These are phyloP conservation scores for Gymnobelideus leadbeateri DNA, from an alignment of 2,113 vertebrate genomes.

Conservation along the genomic window DNA sequence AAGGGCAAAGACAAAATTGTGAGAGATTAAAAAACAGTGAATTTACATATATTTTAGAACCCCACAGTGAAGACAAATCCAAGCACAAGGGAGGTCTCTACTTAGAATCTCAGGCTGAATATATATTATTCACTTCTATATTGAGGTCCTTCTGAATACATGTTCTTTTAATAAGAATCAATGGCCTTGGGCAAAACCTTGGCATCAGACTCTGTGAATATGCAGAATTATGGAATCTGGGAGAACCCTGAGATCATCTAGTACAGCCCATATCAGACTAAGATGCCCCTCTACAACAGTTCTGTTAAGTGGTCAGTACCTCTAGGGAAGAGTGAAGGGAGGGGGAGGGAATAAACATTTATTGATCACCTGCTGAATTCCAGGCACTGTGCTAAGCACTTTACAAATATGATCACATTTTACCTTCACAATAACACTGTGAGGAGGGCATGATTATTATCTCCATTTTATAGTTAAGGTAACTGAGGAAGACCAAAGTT, in stretches of 20 bases:
- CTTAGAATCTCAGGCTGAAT: conserved; percentile 19
- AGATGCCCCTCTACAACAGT: background rate
- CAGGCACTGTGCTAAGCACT: background rate
- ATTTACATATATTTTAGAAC: conserved; percentile 6
- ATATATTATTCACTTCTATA: conserved; percentile 54
- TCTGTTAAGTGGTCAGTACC: background rate
- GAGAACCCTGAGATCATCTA: background rate
- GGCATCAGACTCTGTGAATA: conserved; percentile 3
- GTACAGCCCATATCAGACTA: background rate
- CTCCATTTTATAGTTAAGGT: background rate
- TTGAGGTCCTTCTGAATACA: conserved; percentile 22
- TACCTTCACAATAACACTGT: background rate
- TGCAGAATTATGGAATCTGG: background rate
- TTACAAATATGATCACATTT: background rate
- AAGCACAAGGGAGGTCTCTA: conserved; percentile 30
- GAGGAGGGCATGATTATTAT: background rate
- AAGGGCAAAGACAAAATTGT: conserved; percentile 35
- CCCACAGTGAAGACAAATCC: conserved; percentile 18
- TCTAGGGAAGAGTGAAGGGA: background rate
- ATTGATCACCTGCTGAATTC: background rate
- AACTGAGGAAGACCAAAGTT: too few species aligned
- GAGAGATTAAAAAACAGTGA: conserved; percentile 26
- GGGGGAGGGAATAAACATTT: background rate
- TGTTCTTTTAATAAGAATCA: background rate
- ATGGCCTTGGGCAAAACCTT: conserved; percentile 4